These are phyloP conservation scores for Acromyrmex charruanus DNA, from an alignment of 1,140 invertebrate species.

Conservation along the genomic window DNA sequence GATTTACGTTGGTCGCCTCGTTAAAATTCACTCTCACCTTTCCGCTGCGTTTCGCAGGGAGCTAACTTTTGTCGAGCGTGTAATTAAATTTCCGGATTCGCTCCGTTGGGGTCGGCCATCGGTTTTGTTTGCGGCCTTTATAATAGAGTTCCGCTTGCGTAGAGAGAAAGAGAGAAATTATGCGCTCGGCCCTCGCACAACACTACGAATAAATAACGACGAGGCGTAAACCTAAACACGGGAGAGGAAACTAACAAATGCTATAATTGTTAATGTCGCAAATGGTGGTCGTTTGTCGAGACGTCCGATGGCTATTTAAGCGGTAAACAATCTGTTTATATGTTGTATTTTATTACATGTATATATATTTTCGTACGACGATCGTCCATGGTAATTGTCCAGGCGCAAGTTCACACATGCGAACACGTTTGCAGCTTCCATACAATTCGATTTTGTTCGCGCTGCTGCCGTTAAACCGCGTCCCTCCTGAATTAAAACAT, in stretches of 20 bases:
- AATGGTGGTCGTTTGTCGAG: slow-evolving; percentile 51
- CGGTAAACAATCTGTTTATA: slow-evolving; percentile 53
- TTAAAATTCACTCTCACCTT: slow-evolving; percentile 57
- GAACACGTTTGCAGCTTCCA: slow-evolving; percentile 18
- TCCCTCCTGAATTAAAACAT: slow-evolving; percentile 7
- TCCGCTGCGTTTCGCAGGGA: not conserved
- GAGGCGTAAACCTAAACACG: slow-evolving; percentile 29
- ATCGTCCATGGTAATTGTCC: slow-evolving; percentile 20
- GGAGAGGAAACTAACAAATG: slow-evolving; percentile 18
- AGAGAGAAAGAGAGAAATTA: slow-evolving; percentile 26
- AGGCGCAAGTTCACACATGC: not conserved
- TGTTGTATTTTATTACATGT: slow-evolving; percentile 31
- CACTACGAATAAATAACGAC: slow-evolving; percentile 48
- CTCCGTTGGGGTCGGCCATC: slow-evolving; percentile 38
- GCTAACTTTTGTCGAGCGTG: slow-evolving; percentile 53
- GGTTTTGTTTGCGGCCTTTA: slow-evolving; percentile 55
- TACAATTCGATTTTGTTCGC: slow-evolving; percentile 14
- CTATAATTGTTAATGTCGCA: slow-evolving; percentile 52
- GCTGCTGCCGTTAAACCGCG: not conserved
- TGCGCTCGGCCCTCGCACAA: not conserved
- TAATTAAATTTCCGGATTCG: slow-evolving; percentile 62
- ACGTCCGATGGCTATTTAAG: slow-evolving; percentile 42
- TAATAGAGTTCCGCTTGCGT: slow-evolving; percentile 35
- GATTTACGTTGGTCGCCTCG: slow-evolving; percentile 53
- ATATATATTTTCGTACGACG: slow-evolving; percentile 36